phyloP scores from a whole-genome alignment of 2,113 vertebrate genomes.

The Lagopus leucura region DNA sequence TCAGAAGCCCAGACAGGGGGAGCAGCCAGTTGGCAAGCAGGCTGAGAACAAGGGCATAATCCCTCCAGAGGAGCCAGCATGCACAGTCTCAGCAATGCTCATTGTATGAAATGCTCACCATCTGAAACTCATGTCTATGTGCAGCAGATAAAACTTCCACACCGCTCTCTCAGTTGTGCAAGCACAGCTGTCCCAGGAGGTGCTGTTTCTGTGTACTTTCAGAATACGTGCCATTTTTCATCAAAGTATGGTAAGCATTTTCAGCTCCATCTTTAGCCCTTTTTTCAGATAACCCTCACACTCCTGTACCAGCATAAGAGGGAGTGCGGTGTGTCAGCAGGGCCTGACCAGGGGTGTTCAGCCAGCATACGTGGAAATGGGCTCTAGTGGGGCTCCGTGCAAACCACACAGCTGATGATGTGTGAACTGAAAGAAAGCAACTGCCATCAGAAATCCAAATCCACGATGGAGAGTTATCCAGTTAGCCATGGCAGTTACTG shows the following conservation, averaged over 20 bases:
- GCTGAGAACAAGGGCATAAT: neutral
- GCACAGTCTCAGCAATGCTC: neutral
- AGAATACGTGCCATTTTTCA: neutral
- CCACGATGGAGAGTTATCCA: neutral
- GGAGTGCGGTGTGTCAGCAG: neutral
- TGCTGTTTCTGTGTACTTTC: neutral
- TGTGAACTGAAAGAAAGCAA: neutral
- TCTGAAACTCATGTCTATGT: neutral
- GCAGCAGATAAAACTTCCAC: neutral
- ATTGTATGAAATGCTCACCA: neutral
- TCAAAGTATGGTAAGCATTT: neutral
- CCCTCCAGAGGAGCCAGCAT: neutral
- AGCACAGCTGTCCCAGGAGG: neutral
- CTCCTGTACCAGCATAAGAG: accelerated
- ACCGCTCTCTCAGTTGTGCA: neutral
- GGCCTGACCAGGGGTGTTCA: neutral
- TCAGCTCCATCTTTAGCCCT: neutral
- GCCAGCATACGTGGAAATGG: neutral
- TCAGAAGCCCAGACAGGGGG: conserved; percentile 4
- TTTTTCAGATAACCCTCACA: neutral
- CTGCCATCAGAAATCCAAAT: neutral
- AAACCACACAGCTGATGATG: neutral
- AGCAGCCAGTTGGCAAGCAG: neutral
- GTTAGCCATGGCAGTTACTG: neutral
- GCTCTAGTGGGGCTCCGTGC: neutral